Evolutionary conservation across 2,797 vertebrate species (phyloP).

Genomic region (Schizothorax lantsangensis): DNA sequence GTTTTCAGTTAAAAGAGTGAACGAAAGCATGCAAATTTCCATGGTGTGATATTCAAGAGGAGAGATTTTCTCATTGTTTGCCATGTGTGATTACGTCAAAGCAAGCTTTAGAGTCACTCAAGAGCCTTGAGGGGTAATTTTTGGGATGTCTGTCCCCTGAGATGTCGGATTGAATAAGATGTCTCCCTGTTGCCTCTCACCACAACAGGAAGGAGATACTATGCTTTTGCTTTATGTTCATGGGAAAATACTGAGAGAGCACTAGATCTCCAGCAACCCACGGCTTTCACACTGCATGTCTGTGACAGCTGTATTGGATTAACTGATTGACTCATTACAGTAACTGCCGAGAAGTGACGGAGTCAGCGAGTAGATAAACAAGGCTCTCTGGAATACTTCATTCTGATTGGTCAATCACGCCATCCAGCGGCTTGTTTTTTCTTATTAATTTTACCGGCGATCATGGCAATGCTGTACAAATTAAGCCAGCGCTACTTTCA

Average conservation of each 20-base stretch:
- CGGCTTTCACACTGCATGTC: constrained; percentile 46
- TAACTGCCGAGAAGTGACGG: constrained; percentile 40
- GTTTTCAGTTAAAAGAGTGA: constrained; percentile 31
- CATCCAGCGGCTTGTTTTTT: background rate
- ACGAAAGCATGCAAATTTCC: background rate
- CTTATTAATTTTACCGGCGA: background rate
- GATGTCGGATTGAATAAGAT: constrained; percentile 73
- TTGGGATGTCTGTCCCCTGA: constrained; percentile 63
- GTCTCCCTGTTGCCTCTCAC: constrained; percentile 67
- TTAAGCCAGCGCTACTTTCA: background rate
- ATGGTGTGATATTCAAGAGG: constrained; percentile 21
- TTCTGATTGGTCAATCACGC: constrained; percentile 4
- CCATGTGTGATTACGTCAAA: constrained; percentile 39
- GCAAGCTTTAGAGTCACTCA: constrained; percentile 42
- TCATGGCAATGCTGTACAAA: background rate
- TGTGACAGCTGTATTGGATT: constrained; percentile 51
- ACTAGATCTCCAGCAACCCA: constrained; percentile 39
- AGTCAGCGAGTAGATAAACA: constrained; percentile 11
- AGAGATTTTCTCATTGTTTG: constrained; percentile 47
- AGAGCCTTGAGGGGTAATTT: constrained; percentile 73
- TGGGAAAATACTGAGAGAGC: constrained; percentile 68
- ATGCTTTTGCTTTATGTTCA: constrained; percentile 68
- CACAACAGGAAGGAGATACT: constrained; percentile 27
- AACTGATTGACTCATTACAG: constrained; percentile 50
- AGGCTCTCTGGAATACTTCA: background rate